Evolutionary conservation across 2,888 invertebrate species (phyloP).

Genomic region (Tenthredo amoena): DNA sequence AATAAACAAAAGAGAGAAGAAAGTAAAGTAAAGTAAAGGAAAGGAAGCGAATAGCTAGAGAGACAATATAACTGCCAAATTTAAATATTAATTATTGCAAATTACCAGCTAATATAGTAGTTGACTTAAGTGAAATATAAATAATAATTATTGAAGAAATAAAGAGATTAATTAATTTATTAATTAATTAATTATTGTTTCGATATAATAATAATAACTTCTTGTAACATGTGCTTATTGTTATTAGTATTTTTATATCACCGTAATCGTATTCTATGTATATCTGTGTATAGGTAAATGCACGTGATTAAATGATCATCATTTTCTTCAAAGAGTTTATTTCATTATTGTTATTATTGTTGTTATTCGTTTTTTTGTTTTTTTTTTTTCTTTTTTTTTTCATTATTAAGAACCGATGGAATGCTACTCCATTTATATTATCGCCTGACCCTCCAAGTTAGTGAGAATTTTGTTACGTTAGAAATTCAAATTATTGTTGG

Average conservation of each 20-base stretch:
- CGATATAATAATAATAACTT: slow-evolving; percentile 1
- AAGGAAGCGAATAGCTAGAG: slow-evolving; percentile 69
- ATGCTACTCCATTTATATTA: background rate
- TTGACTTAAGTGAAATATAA: slow-evolving; percentile 26
- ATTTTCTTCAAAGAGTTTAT: background rate
- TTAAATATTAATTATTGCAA: slow-evolving; percentile 69
- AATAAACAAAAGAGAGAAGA: background rate
- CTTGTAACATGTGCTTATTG: slow-evolving; percentile 23
- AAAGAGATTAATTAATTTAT: background rate
- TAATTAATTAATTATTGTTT: slow-evolving; percentile 25
- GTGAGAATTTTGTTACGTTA: background rate
- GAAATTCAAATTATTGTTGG: background rate
- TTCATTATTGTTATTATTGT: background rate
- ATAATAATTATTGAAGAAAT: background rate
- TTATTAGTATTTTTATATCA: slow-evolving; percentile 47
- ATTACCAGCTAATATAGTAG: slow-evolving; percentile 17
- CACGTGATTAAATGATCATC: slow-evolving; percentile 24
- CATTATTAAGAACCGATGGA: background rate
- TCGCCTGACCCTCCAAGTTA: background rate
- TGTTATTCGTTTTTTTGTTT: background rate
- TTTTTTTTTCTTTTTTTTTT: background rate
- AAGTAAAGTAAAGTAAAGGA: slow-evolving; percentile 15
- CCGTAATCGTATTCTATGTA: background rate
- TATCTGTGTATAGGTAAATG: slow-evolving; percentile 29
- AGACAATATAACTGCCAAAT: slow-evolving; percentile 78